Evolutionary conservation across 92 coral and sea anemone species (phyloP).

Genomic region (Parazoanthus swiftii): DNA sequence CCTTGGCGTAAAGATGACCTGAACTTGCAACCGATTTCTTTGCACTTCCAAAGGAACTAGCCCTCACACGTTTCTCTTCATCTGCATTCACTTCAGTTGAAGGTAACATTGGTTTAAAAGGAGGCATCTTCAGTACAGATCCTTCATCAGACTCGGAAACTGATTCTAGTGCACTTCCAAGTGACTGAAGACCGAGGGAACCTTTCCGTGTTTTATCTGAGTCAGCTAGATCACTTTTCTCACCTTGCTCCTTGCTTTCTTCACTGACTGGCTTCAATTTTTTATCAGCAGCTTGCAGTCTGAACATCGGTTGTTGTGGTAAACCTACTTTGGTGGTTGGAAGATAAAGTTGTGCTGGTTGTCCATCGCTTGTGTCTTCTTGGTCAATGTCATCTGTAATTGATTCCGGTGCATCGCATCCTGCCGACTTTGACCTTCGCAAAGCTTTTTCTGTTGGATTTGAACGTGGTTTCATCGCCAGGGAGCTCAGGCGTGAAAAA

Average conservation of each 20-base stretch:
- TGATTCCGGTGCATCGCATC: neutral
- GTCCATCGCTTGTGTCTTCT: neutral
- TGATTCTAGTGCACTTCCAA: slow-evolving; percentile 11
- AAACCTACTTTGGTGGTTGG: neutral
- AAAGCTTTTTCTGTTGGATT: slow-evolving; percentile 17
- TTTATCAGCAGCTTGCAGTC: slow-evolving; percentile 23
- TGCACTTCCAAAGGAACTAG: slow-evolving; percentile 8
- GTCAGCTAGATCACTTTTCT: neutral
- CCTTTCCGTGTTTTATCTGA: slow-evolving; percentile 7
- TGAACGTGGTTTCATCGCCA: slow-evolving; percentile 27
- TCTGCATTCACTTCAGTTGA: neutral
- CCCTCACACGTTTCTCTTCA: neutral
- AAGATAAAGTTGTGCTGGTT: neutral
- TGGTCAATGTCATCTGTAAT: neutral
- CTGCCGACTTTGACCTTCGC: slow-evolving; percentile 12
- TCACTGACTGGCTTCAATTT: slow-evolving; percentile 17
- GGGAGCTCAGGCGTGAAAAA: slow-evolving; percentile 32
- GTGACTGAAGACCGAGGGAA: neutral
- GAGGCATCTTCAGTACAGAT: neutral
- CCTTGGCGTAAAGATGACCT: slow-evolving; percentile 1
- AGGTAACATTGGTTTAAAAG: slow-evolving; percentile 17
- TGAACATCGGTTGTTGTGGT: slow-evolving; percentile 1
- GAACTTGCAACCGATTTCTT: slow-evolving; percentile 1
- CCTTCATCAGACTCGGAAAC: slow-evolving; percentile 15
- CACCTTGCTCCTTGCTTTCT: neutral